phyloP scores from a whole-genome alignment of 2,797 vertebrate species.

The Lerista edwardsae region DNA sequence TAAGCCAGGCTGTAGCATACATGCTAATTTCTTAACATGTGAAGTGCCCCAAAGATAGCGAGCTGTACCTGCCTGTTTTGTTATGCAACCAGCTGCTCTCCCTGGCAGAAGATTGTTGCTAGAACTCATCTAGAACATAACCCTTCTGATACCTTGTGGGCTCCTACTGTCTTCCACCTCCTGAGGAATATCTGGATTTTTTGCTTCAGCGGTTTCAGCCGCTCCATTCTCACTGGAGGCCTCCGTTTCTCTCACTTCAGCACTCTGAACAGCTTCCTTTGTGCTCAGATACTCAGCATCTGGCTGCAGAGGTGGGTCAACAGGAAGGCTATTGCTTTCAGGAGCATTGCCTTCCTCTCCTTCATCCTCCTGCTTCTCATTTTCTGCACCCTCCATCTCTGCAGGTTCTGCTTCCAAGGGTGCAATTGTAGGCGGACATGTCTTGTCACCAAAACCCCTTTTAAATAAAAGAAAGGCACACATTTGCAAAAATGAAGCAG shows the following conservation, averaged over 20 bases:
- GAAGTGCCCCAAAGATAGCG: background rate
- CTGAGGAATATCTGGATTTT: slow-evolving; percentile 59
- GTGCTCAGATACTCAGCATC: slow-evolving; percentile 59
- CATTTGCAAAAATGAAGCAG: background rate
- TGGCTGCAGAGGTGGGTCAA: slow-evolving; percentile 33
- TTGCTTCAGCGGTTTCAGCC: slow-evolving; percentile 47
- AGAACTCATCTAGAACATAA: background rate
- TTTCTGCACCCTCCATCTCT: slow-evolving; percentile 54
- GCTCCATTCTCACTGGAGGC: slow-evolving; percentile 16
- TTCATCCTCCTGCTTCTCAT: slow-evolving; percentile 40
- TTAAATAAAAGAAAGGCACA: slow-evolving; percentile 52
- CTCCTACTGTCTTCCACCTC: slow-evolving; percentile 76
- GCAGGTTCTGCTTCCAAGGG: slow-evolving; percentile 63
- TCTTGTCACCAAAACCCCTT: slow-evolving; percentile 93
- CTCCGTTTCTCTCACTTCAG: background rate
- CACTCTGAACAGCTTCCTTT: slow-evolving; percentile 40
- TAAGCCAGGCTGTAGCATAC: background rate
- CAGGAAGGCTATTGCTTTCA: slow-evolving; percentile 27
- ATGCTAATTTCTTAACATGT: background rate
- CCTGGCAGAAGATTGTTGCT: background rate
- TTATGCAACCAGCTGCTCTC: background rate
- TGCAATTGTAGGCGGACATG: slow-evolving; percentile 84
- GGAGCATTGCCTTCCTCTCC: slow-evolving; percentile 52
- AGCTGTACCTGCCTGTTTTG: background rate
- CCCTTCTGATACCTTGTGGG: slow-evolving; percentile 82